Percentiles rank a stretch among this genome's conserved stretches.
phyloP scores from a whole-genome alignment of 2,888 invertebrate genomes.

The Macrosoma leucophasiata region DNA sequence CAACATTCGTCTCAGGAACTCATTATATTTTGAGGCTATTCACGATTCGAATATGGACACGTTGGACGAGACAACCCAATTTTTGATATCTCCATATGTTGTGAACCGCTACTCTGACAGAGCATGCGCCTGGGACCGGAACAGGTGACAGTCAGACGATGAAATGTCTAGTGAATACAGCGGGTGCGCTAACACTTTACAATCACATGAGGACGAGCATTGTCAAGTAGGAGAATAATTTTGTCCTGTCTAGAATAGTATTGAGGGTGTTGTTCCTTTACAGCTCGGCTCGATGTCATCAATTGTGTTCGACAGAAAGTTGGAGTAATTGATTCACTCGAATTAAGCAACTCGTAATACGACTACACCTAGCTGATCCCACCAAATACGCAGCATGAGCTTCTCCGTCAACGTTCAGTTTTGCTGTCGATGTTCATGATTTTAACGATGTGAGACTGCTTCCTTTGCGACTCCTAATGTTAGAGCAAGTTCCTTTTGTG shows the following conservation, averaged over 20 bases:
- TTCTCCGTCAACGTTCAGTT: conserved; percentile 15
- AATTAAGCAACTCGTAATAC: conserved; percentile 17
- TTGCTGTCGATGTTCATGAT: conserved; percentile 14
- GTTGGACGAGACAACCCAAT: too few relatives aligned
- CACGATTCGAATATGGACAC: too few relatives aligned
- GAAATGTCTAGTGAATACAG: conserved; percentile 16
- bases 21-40: conserved; percentile 15
- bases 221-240: conserved; percentile 22
- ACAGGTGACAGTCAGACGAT: conserved; percentile 8
- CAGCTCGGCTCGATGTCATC: conserved; percentile 17
- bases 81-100: conserved; percentile 17
- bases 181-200: conserved; percentile 19
- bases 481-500: conserved; percentile 11
- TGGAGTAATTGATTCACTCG: conserved; percentile 14
- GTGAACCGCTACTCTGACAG: conserved; percentile 11
- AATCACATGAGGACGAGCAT: conserved; percentile 18
- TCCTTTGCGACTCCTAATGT: conserved; percentile 11
- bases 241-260: conserved; percentile 17
- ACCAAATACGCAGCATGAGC: conserved; percentile 13
- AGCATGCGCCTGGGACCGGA: conserved; percentile 11
- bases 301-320: conserved; percentile 18
- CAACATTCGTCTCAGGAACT: conserved; percentile 12
- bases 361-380: conserved; percentile 17
- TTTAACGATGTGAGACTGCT: conserved; percentile 13
- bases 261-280: conserved; percentile 20